Percentiles rank a stretch among this genome's conserved stretches.
Conservation (phyloP, 1,140 invertebrate genomes). For the Solenopsis fugax region DNA sequence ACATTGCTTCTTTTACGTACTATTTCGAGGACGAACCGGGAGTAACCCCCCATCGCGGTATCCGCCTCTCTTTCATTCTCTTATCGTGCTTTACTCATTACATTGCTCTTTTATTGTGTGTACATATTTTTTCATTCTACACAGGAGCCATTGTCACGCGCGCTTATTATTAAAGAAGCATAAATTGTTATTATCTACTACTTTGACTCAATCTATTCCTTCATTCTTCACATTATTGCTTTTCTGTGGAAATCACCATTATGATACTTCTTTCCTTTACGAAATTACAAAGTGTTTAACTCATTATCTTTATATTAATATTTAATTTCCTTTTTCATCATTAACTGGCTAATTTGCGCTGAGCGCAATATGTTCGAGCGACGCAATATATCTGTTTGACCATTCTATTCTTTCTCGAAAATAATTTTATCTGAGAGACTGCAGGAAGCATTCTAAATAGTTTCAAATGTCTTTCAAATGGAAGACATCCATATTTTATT, state of each 20-base stretch:
- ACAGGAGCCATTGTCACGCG: slow-evolving; percentile 11
- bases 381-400: slow-evolving; percentile 4
- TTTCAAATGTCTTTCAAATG: slow-evolving; percentile 8
- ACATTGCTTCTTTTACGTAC: slow-evolving; percentile 28
- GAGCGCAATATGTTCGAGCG: slow-evolving; percentile 7
- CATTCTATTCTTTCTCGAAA: neutral
- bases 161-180: slow-evolving; percentile 26
- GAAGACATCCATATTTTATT: neutral
- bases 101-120: slow-evolving; percentile 6
- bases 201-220: slow-evolving; percentile 41
- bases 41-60: neutral
- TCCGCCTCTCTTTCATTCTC: slow-evolving; percentile 31
- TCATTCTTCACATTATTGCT: slow-evolving; percentile 43
- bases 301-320: slow-evolving; percentile 24
- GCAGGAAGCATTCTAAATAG: neutral
- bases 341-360: slow-evolving; percentile 15
- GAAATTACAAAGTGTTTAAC: slow-evolving; percentile 31
- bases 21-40: slow-evolving; percentile 34
- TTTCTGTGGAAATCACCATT: slow-evolving; percentile 23
- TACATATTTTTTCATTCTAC: slow-evolving; percentile 1
- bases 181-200: slow-evolving; percentile 43
- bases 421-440: neutral
- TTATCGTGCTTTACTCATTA: slow-evolving; percentile 25
- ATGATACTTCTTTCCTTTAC: slow-evolving; percentile 16
- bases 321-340: slow-evolving; percentile 10